phyloP scores from a whole-genome alignment of 37 sponge, comb jelly and placozoan species.

The Aplysina aerophoba region DNA sequence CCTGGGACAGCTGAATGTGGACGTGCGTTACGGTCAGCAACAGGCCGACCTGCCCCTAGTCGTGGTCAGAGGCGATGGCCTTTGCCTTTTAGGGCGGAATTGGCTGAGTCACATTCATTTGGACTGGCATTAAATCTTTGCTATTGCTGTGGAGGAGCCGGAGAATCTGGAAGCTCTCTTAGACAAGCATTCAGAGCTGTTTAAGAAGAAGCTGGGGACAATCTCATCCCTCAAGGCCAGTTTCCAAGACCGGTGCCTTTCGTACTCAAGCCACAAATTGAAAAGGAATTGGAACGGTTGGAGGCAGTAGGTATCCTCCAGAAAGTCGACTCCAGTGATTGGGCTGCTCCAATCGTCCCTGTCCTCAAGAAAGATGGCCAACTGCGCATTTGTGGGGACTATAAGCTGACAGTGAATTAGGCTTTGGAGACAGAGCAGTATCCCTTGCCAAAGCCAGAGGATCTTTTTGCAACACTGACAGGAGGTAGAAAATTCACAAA shows the following conservation, averaged over 20 bases:
- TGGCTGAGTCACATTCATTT: slow-evolving; percentile 1
- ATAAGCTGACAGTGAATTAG: slow-evolving; percentile 32
- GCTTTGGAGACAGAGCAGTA: slow-evolving; percentile 30
- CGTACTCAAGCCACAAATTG: background rate
- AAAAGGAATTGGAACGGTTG: background rate
- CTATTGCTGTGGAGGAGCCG: background rate
- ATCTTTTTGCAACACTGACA: slow-evolving; percentile 21
- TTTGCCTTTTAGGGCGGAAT: background rate
- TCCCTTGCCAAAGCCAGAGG: slow-evolving; percentile 45
- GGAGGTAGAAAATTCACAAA: slow-evolving; percentile 45
- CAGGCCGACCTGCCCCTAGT: background rate
- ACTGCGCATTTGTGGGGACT: slow-evolving; percentile 45
- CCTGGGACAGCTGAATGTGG: background rate
- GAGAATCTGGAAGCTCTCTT: background rate
- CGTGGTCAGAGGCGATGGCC: background rate
- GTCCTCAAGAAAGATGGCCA: slow-evolving; percentile 37
- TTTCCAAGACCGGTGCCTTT: background rate
- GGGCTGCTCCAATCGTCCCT: slow-evolving; percentile 47
- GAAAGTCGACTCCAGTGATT: slow-evolving; percentile 7
- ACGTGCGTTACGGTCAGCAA: background rate
- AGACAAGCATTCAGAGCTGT: background rate
- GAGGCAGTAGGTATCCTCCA: background rate
- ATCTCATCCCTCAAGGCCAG: background rate
- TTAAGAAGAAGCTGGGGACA: background rate
- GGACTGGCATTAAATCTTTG: background rate